Base-by-base conservation (phyloP, 2,888 invertebrate species). In the Amblyjoppa proteus region DNA sequence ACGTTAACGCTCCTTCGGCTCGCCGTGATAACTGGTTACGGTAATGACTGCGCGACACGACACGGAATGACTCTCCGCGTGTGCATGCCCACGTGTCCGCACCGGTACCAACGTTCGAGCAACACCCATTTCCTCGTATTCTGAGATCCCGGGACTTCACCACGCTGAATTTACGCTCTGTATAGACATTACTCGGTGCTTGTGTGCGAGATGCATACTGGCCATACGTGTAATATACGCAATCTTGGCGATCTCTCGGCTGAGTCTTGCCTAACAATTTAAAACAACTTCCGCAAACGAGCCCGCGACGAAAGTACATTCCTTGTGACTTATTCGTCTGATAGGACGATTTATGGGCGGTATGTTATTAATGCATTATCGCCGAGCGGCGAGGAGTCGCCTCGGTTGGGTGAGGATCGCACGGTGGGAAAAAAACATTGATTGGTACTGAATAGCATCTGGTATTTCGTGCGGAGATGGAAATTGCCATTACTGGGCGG, bases 21-120 rank as follows among this genome's bases (percentile, higher is more conserved):
- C 79, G 28, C 78, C 77, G 87, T 87, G 88, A 88, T 88, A 88
- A 88, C 86, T 87, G 86, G 87, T 87, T 88, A 87, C 85, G 87
- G 85, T 88, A 88, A 88, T 87, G 87, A 86, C 86, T 81, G 78
- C 64, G 85, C 85, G 88, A 87, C 88, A 88, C 86, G 88, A 85
- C 88, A 88, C 85, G 84, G 82, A 88, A 87, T 88, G 86, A 88
- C 86, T 88, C 87, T 85, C 38, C 34, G 38, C 73, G 83, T 71
- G 83, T 81, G 28, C 45, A 75, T 82, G 69, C 66, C 69, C 73
- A 76, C 68, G 58, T 73, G 49, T 74, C 53, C 41, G 73, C 71
- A 64, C 66, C 78, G 77, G 34, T 81, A 78, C 81, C 25, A 69
- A 82, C 79, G 75, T 11, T 76, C 79, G 58, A 79, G 82, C 34